Base-by-base conservation (phyloP, 2,888 invertebrate genomes). In the Siphlonurus alternatus region DNA sequence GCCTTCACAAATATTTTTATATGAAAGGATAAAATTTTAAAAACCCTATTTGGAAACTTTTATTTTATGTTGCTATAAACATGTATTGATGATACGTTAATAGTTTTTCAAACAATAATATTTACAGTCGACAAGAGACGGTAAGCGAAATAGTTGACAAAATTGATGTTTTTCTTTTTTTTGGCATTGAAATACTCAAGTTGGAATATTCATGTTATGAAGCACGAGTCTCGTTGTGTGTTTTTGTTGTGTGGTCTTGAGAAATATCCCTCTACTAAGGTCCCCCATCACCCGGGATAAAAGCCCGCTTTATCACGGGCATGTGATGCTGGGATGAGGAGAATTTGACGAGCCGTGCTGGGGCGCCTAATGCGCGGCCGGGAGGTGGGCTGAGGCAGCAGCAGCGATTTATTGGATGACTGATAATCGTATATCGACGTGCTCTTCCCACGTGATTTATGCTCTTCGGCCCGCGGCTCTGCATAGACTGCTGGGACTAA, bases 371-470 rank as follows among this genome's bases (percentile, higher is more conserved):
- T 38, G 38, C 15, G 38, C 38, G 38, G n/a, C n/a, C 38, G 38
- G 38, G 38, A n/a, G n/a, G n/a, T 15, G 38, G 38, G 38, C 15
- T 38, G 38, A 38, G 5, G 38, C 38, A 10, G 15, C 15, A 38
- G 7, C 15, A 5, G 38, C 38, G 38, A 38, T 56, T 56, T 56
- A 56, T 56, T 56, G 56, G 56, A 56, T 56, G 56, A 56, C n/a
- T 56, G 56, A 56, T 56, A 56, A 56, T 56, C 56, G 56, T 56
- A n/a, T n/a, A 56, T 56, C 56, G 56, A 56, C 56, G 56, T 56
- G 38, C 7, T 56, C 56, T 56, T 56, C 19, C 56, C 19, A 10
- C n/a, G 56, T 56, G 56, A 56, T 56, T 56, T 56, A 56, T 56
- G 56, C 56, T 56, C n/a, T n/a, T n/a, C n/a, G 56, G n/a, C 19